These are phyloP conservation scores for Pyrocoelia pectoralis DNA, from an alignment of 2,888 invertebrate genomes.

Conservation along the genomic window DNA sequence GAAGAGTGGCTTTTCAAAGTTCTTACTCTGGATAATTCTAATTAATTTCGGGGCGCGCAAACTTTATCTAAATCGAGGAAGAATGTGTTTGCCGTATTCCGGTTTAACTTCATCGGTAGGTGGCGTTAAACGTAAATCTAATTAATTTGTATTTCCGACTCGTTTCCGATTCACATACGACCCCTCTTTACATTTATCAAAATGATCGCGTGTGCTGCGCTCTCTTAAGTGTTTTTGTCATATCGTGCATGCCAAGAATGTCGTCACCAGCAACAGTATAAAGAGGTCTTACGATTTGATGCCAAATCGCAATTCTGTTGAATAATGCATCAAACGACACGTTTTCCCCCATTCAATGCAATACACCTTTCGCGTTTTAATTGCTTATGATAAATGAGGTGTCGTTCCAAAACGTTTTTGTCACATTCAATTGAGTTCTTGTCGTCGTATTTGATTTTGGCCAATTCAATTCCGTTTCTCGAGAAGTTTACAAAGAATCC, in stretches of 20 bases:
- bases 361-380: not conserved
- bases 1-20: not conserved
- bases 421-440: too few species aligned
- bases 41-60: conserved; percentile 15
- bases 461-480: not conserved
- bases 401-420: too few species aligned
- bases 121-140: conserved; percentile 18
- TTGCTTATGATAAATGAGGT: not conserved
- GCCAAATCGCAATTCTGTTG: too few species aligned
- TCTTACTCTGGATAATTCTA: not conserved
- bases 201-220: conserved; percentile 15
- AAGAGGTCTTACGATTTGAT: too few species aligned
- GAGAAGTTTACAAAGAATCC: not conserved
- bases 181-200: conserved; percentile 22
- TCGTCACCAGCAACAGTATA: too few species aligned
- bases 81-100: conserved; percentile 21
- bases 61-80: conserved; percentile 23
- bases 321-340: too few species aligned
- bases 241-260: conserved; percentile 1
- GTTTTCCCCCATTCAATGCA: not conserved
- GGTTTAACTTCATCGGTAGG: conserved; percentile 19
- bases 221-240: conserved; percentile 5
- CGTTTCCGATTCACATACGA: conserved; percentile 29
- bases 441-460: too few species aligned
- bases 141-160: conserved; percentile 35